phyloP scores from a whole-genome alignment of 1,140 invertebrate species.

The Diachasmimorpha longicaudata region DNA sequence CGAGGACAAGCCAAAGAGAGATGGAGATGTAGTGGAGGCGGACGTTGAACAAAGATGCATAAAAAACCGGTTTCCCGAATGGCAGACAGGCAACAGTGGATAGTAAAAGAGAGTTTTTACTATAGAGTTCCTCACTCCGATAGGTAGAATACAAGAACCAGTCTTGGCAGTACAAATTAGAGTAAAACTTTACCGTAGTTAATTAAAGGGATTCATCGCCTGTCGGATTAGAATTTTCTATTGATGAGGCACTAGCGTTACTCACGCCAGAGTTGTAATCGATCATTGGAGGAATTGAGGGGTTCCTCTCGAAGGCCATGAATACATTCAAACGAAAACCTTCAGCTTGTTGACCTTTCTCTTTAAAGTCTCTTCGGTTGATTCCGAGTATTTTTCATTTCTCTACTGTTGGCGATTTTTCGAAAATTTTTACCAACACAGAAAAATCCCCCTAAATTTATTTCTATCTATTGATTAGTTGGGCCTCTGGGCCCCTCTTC shows the following conservation, averaged over 20 bases:
- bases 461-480: too few relatives aligned
- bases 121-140: slow-evolving; percentile 33
- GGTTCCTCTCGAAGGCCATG: too few relatives aligned
- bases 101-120: slow-evolving; percentile 34
- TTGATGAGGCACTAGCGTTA: slow-evolving; percentile 27
- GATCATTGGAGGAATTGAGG: slow-evolving; percentile 2
- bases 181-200: slow-evolving; percentile 51
- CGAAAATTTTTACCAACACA: too few relatives aligned
- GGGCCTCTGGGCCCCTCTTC: not conserved
- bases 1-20: slow-evolving; percentile 15
- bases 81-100: slow-evolving; percentile 25
- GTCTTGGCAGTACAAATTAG: slow-evolving; percentile 48
- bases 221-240: not conserved
- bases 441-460: too few relatives aligned
- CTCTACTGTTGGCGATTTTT: too few relatives aligned
- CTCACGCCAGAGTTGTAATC: slow-evolving; percentile 18
- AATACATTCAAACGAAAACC: too few relatives aligned
- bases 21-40: not conserved
- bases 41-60: not conserved
- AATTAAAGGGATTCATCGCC: slow-evolving; percentile 26
- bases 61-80: slow-evolving; percentile 11
- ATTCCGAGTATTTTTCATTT: too few relatives aligned
- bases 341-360: too few relatives aligned
- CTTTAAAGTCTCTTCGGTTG: too few relatives aligned
- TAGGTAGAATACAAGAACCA: slow-evolving; percentile 43